Percentiles rank a stretch among this genome's conserved stretches.
Conservation (phyloP, 2,113 vertebrate genomes). For the Carassius gibelio region DNA sequence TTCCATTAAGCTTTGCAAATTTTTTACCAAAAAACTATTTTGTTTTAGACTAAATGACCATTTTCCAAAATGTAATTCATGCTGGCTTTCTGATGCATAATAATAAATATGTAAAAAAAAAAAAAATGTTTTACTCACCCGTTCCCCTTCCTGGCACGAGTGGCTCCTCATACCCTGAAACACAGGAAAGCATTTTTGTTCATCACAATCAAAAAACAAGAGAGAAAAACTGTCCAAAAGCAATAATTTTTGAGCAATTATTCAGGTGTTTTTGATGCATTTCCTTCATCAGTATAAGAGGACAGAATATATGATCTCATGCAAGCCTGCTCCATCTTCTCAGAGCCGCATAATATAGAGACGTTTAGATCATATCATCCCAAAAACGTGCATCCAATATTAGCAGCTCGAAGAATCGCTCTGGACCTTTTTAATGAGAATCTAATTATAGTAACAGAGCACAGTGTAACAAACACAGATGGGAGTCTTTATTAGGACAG, state of each 20-base stretch:
- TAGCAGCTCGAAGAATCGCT: background rate
- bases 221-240: background rate
- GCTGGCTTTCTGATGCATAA: background rate
- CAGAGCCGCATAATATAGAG: background rate
- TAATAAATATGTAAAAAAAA: background rate
- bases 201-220: slow-evolving; percentile 39
- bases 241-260: background rate
- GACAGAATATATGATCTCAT: background rate
- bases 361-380: background rate
- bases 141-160: slow-evolving; percentile 56
- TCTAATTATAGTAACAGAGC: slow-evolving; percentile 32
- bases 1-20: background rate
- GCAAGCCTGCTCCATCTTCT: background rate
- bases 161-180: slow-evolving; percentile 65
- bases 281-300: background rate
- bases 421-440: slow-evolving; percentile 9
- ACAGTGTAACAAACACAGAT: slow-evolving; percentile 22
- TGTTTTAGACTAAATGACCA: background rate
- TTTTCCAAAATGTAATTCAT: background rate
- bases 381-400: slow-evolving; percentile 28
- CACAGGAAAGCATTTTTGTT: background rate
- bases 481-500: slow-evolving; percentile 22
- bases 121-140: slow-evolving; percentile 58
- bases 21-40: background rate
- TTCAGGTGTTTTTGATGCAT: background rate